A percentile compares a stretch with the other conserved stretches of the same genome.
phyloP scores from a whole-genome alignment of 1,140 invertebrate genomes.

The Drosophila lini region DNA sequence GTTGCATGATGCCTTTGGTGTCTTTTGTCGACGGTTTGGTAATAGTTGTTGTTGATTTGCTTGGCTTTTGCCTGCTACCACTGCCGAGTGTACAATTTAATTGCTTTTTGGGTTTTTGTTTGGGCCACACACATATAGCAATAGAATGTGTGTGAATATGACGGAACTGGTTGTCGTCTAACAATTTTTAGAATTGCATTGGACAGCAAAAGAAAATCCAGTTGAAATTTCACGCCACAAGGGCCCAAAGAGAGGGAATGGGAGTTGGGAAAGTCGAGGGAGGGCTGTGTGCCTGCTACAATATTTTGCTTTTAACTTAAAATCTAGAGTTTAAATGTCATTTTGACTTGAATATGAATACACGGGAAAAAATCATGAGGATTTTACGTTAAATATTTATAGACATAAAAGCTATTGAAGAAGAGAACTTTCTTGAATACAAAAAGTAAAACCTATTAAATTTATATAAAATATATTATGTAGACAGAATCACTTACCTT shows the following conservation, averaged over 20 bases:
- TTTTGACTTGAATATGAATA: slow-evolving; percentile 19
- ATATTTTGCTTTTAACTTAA: slow-evolving; percentile 79
- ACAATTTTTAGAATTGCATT: slow-evolving; percentile 51
- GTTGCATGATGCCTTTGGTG: slow-evolving; percentile 69
- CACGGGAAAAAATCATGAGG: slow-evolving; percentile 1
- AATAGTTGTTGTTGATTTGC: slow-evolving; percentile 57
- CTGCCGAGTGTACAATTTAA: slow-evolving; percentile 76
- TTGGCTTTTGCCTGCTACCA: slow-evolving; percentile 43
- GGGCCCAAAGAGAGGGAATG: not conserved
- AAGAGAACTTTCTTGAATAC: not conserved
- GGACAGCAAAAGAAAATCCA: slow-evolving; percentile 41
- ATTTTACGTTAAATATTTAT: not conserved
- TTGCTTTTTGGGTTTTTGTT: slow-evolving; percentile 77
- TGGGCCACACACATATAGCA: slow-evolving; percentile 3
- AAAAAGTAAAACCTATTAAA: not conserved
- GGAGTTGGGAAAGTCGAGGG: not conserved
- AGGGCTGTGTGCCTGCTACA: slow-evolving; percentile 43
- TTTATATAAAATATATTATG: not conserved
- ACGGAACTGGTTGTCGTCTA: slow-evolving; percentile 75
- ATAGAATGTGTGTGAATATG: slow-evolving; percentile 50
- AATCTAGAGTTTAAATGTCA: slow-evolving; percentile 60
- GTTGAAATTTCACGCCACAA: slow-evolving; percentile 42
- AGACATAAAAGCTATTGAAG: not conserved
- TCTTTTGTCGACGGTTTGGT: slow-evolving; percentile 56
- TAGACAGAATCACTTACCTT: too few species aligned